phyloP scores from a whole-genome alignment of 2,113 vertebrate species.

The Micronycteris hirsuta region DNA sequence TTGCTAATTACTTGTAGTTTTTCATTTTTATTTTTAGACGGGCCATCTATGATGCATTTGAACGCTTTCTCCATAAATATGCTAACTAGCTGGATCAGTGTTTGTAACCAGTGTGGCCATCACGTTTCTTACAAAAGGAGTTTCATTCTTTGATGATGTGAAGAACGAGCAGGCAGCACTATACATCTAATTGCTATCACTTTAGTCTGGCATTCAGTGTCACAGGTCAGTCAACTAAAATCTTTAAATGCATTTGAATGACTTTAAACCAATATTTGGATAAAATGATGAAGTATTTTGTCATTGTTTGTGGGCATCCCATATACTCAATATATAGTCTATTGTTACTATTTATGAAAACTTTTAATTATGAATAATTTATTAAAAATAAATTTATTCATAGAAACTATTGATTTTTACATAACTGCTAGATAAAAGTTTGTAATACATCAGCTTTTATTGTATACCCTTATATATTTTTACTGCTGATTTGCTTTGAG shows the following conservation, averaged over 20 bases:
- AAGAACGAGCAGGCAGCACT: slow-evolving; percentile 6
- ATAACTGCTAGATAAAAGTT: slow-evolving; percentile 26
- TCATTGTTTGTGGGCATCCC: slow-evolving; percentile 6
- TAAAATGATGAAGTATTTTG: slow-evolving; percentile 49
- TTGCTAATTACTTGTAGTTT: slow-evolving; percentile 24
- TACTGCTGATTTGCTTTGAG: not conserved
- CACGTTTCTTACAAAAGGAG: slow-evolving; percentile 4
- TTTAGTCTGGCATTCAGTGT: slow-evolving; percentile 19
- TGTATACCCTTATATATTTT: slow-evolving; percentile 13
- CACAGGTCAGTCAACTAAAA: not conserved
- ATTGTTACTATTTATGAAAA: slow-evolving; percentile 31
- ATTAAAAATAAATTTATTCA: slow-evolving; percentile 46
- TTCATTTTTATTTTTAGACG: slow-evolving; percentile 79
- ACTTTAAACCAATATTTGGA: slow-evolving; percentile 49
- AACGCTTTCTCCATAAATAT: slow-evolving; percentile 93
- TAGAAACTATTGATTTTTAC: slow-evolving; percentile 37
- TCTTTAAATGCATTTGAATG: slow-evolving; percentile 2
- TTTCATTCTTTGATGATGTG: not conserved
- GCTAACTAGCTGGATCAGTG: slow-evolving; percentile 66
- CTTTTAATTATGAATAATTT: slow-evolving; percentile 52
- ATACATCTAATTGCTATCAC: not conserved
- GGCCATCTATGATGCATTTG: slow-evolving; percentile 96
- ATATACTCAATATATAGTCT: not conserved
- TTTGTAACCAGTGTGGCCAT: not conserved
- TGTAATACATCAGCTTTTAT: slow-evolving; percentile 20